Conservation (phyloP, 2,113 vertebrate species). For the Apus apus region DNA sequence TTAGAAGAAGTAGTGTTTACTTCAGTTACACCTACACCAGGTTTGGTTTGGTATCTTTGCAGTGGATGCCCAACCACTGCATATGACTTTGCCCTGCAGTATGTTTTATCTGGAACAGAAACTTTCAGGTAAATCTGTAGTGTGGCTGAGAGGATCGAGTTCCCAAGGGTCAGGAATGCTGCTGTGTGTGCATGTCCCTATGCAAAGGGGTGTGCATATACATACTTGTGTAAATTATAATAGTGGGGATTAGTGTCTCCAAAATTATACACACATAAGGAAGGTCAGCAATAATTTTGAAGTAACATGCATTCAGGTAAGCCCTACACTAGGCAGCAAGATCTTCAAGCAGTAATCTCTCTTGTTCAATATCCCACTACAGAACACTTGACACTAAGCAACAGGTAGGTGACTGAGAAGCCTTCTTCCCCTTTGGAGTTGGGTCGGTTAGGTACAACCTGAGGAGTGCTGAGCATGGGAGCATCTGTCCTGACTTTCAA, state of each 20-base stretch:
- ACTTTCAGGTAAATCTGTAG: background rate
- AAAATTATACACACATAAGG: rapidly evolving
- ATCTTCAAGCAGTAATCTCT: background rate
- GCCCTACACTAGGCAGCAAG: background rate
- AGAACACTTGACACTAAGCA: background rate
- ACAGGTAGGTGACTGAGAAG: background rate
- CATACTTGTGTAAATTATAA: background rate
- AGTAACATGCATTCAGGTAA: rapidly evolving
- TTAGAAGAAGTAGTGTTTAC: background rate
- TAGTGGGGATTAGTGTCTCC: background rate
- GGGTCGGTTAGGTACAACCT: background rate
- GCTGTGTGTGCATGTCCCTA: rapidly evolving
- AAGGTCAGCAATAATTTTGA: background rate
- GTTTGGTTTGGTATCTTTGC: background rate
- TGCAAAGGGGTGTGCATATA: rapidly evolving
- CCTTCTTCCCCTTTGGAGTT: rapidly evolving
- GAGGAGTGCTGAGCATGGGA: background rate
- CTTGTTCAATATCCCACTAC: rapidly evolving
- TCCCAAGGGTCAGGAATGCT: rapidly evolving
- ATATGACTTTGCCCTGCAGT: rapidly evolving
- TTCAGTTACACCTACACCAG: background rate
- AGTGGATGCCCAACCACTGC: background rate
- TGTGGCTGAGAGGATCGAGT: background rate
- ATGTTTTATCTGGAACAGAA: background rate
- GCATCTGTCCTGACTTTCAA: background rate